phyloP scores from a whole-genome alignment of 1,140 invertebrate genomes.

The Tetragonula clypearis region DNA sequence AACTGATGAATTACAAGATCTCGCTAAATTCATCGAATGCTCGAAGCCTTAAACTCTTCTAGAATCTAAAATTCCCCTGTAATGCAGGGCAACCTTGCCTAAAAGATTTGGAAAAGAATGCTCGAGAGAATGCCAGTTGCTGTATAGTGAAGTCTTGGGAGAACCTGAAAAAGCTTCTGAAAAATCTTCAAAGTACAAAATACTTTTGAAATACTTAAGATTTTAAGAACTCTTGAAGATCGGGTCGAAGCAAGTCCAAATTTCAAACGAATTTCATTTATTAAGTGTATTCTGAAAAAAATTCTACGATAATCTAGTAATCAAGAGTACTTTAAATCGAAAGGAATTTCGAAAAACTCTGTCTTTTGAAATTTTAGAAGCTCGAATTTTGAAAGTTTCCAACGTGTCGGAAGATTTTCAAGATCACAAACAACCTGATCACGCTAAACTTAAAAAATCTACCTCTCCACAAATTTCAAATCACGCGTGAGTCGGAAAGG shows the following conservation, averaged over 20 bases:
- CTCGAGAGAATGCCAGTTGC: background rate
- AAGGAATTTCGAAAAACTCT: background rate
- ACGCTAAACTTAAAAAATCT: background rate
- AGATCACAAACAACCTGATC: background rate
- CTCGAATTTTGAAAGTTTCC: background rate
- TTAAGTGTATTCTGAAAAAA: background rate
- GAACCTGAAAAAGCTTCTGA: background rate
- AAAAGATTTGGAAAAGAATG: background rate
- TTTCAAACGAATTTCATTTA: background rate
- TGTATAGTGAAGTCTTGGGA: background rate
- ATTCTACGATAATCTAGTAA: background rate
- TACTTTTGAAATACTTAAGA: background rate
- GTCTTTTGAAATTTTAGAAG: background rate
- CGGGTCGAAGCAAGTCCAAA: background rate
- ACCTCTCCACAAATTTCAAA: background rate
- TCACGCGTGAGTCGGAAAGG: too few relatives aligned
- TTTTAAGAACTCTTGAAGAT: background rate
- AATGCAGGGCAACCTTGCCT: background rate
- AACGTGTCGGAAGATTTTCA: background rate
- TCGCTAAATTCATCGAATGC: background rate
- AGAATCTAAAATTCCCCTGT: background rate
- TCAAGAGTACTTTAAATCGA: background rate
- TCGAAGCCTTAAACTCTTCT: background rate
- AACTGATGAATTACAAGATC: slow-evolving; percentile 34
- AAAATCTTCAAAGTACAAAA: background rate